Evolutionary conservation across 2,113 vertebrate genomes (phyloP), one percentile per base, ranked within the genome.

Genomic region (Nettapus auritus): DNA sequence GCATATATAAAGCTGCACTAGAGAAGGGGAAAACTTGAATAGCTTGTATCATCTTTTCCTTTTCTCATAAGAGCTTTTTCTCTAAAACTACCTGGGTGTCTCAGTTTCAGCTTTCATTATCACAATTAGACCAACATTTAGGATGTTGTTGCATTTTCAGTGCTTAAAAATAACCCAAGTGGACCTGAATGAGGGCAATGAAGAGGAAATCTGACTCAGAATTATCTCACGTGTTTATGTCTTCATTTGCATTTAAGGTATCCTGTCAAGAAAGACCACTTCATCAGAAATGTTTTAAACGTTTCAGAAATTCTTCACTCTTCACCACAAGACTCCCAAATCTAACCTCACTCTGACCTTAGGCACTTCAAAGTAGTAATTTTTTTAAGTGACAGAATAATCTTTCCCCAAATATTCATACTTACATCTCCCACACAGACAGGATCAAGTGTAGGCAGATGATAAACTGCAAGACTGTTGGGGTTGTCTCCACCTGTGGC

Each of bases 391-490:
- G 21, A 48, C 6, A 53, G 22, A 42, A 53, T n/a, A 64, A 67
- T 42, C 19, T 40, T 40, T 34, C 15, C 68, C 42, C n/a, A 5
- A 33, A 21, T 40, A 48, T 11, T 56, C 53, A 33, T 64, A 99
- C 99, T 99, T 98, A 99, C 99, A 97, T 99, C 99, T 95, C 99
- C 99, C 88, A 99, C 99, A 81, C 99, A 99, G 86, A 99, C 98
- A 16, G 99, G 99, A 97, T 99, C 99, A 3, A 99, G 98, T 2
- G 99, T 99, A 86, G 99, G 99, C 80, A 99, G 98, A 57, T 98
- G 98, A 96, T 99, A 99, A 96, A 99, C 97, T 31, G 99, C 99
- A 76, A 99, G 98, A 96, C 99, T 99, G 97, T 99, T 99, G 53
- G 99, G 99, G 97, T 99, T 99, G 97, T 99, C 99, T 93, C 99